Conservation (phyloP, 2,113 vertebrate species). For the Alectura lathami region DNA sequence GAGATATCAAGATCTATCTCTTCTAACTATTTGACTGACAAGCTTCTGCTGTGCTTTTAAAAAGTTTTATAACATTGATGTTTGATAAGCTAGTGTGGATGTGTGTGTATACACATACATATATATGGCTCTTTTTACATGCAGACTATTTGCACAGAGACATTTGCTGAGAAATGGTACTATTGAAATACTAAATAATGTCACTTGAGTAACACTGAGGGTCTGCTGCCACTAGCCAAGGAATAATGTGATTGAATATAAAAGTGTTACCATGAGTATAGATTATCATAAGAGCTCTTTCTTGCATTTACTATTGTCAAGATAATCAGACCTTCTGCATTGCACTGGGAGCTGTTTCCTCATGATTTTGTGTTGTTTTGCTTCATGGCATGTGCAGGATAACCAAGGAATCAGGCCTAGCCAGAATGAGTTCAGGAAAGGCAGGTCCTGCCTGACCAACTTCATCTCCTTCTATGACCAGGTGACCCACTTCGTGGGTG, state of each 20-base stretch:
- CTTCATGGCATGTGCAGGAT: too few relatives aligned
- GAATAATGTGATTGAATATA: background rate
- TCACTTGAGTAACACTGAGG: background rate
- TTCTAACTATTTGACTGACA: constrained; percentile 48
- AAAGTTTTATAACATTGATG: constrained; percentile 18
- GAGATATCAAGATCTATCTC: constrained; percentile 18
- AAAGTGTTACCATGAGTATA: background rate
- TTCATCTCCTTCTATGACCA: too few relatives aligned
- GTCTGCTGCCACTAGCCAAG: background rate
- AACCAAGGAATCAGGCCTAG: too few relatives aligned
- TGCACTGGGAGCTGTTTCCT: background rate
- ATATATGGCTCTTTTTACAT: background rate
- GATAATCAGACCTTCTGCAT: background rate
- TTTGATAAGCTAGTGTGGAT: constrained; percentile 20
- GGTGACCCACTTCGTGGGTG: too few relatives aligned
- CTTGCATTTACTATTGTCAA: background rate
- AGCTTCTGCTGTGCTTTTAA: constrained; percentile 49
- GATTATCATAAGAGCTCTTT: background rate
- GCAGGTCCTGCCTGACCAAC: too few relatives aligned
- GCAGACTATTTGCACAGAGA: background rate
- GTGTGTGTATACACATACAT: background rate
- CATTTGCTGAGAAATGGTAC: background rate
- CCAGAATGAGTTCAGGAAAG: too few relatives aligned
- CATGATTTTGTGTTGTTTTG: background rate
- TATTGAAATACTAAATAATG: background rate